These are phyloP conservation scores for Oscheius sp. DNA, from an alignment of 2,888 invertebrate species.

Conservation along the genomic window DNA sequence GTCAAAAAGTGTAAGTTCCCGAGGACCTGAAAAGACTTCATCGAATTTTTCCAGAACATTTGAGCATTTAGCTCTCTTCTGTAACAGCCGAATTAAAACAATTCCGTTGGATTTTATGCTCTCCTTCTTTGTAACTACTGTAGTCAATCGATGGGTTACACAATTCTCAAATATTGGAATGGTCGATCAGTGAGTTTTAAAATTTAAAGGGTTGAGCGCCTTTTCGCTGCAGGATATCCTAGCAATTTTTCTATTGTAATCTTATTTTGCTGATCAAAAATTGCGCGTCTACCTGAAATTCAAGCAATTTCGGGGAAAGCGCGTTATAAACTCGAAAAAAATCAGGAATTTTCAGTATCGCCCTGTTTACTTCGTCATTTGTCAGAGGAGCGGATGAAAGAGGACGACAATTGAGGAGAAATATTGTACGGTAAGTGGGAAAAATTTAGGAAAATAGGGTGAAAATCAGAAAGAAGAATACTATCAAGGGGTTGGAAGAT, in stretches of 20 bases:
- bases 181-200: slow-evolving; percentile 49
- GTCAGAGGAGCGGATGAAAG: slow-evolving; percentile 57
- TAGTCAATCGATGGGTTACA: slow-evolving; percentile 56
- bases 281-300: too few species aligned
- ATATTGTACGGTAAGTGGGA: slow-evolving; percentile 55
- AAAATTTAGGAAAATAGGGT: too few species aligned
- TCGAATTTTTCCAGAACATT: slow-evolving; percentile 55
- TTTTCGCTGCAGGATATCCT: too few species aligned
- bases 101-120: slow-evolving; percentile 63
- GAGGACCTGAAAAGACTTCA: too few species aligned
- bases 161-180: slow-evolving; percentile 54
- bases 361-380: slow-evolving; percentile 55
- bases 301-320: too few species aligned
- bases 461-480: too few species aligned
- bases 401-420: slow-evolving; percentile 53
- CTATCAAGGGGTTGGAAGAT: too few species aligned
- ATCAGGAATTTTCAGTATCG: slow-evolving; percentile 47
- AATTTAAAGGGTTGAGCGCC: too few species aligned
- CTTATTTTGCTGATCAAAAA: too few species aligned
- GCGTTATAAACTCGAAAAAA: neutral
- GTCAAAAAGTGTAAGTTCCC: slow-evolving; percentile 50
- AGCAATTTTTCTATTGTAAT: too few species aligned
- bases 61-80: slow-evolving; percentile 52
- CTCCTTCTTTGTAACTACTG: slow-evolving; percentile 63
- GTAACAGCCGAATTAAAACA: slow-evolving; percentile 50